These are phyloP conservation scores for Geotrupes spiniger DNA, from an alignment of 2,888 invertebrate species.

Conservation along the genomic window DNA sequence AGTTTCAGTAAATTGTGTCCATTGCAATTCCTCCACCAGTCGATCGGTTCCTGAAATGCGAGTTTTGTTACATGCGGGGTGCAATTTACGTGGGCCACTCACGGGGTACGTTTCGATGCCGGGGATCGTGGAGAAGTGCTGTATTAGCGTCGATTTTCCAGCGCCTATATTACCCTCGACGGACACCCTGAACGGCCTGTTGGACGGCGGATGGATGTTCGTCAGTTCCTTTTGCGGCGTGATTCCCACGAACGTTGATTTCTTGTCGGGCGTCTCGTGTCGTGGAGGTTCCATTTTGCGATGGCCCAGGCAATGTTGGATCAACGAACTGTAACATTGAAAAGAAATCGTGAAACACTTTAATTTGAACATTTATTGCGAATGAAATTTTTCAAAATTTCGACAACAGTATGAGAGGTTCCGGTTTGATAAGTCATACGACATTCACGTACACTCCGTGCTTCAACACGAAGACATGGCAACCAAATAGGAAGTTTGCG, in stretches of 20 bases:
- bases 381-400: too few species aligned
- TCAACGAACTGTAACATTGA: too few species aligned
- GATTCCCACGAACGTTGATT: slow-evolving; percentile 39
- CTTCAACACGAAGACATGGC: too few species aligned
- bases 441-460: too few species aligned
- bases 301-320: too few species aligned
- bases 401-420: too few species aligned
- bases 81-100: slow-evolving; percentile 30
- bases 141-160: slow-evolving; percentile 49
- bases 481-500: too few species aligned
- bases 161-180: slow-evolving; percentile 52
- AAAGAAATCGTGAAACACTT: too few species aligned
- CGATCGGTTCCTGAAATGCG: slow-evolving; percentile 71
- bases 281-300: slow-evolving; percentile 39
- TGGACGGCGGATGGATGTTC: slow-evolving; percentile 40
- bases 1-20: slow-evolving; percentile 80
- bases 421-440: too few species aligned
- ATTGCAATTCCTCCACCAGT: slow-evolving; percentile 77
- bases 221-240: slow-evolving; percentile 41
- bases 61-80: slow-evolving; percentile 40
- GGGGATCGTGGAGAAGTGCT: slow-evolving; percentile 44
- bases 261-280: slow-evolving; percentile 30
- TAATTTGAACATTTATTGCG: too few species aligned
- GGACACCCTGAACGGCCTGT: slow-evolving; percentile 48
- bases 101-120: slow-evolving; percentile 48